A percentile compares a stretch with the other conserved stretches of the same genome.
phyloP scores from a whole-genome alignment of 2,888 invertebrate species.

The Xanthorhoe spadicearia region DNA sequence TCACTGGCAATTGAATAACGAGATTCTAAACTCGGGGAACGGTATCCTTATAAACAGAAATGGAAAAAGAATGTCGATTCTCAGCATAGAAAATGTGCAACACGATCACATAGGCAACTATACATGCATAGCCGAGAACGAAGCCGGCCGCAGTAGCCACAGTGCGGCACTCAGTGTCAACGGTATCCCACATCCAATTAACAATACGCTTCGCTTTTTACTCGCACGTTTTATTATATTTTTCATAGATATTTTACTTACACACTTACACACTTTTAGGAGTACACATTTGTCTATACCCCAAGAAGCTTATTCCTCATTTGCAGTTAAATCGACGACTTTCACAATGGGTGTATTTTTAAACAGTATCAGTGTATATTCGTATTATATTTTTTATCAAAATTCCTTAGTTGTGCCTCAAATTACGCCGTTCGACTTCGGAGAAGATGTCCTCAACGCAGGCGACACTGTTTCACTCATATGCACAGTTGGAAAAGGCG shows the following conservation, averaged over 20 bases:
- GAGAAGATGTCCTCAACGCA: slow-evolving; percentile 88
- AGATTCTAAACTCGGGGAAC: slow-evolving; percentile 77
- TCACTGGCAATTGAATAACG: slow-evolving; percentile 88
- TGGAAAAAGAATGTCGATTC: slow-evolving; percentile 87
- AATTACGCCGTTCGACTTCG: slow-evolving; percentile 87
- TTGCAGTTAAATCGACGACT: slow-evolving; percentile 5
- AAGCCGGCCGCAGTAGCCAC: slow-evolving; percentile 86
- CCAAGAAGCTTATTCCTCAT: slow-evolving; percentile 9
- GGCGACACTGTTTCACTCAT: slow-evolving; percentile 89
- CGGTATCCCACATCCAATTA: slow-evolving; percentile 77
- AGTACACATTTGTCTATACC: slow-evolving; percentile 1
- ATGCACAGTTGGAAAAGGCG: slow-evolving; percentile 89
- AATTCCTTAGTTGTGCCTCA: slow-evolving; percentile 84
- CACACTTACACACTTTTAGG: slow-evolving; percentile 18
- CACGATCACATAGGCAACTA: slow-evolving; percentile 86
- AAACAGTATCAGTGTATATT: not conserved
- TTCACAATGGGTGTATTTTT: not conserved
- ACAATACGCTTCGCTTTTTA: slow-evolving; percentile 54
- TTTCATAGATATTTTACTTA: slow-evolving; percentile 40
- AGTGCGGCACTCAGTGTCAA: slow-evolving; percentile 88
- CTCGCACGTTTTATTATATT: slow-evolving; percentile 43
- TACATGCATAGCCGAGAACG: slow-evolving; percentile 87
- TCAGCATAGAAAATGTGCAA: slow-evolving; percentile 87
- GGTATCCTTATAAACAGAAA: slow-evolving; percentile 86
- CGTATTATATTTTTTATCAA: slow-evolving; percentile 1